Evolutionary conservation across 2,113 vertebrate genomes (phyloP), one percentile per base, ranked within the genome.

Genomic region (Miniopterus natalensis): DNA sequence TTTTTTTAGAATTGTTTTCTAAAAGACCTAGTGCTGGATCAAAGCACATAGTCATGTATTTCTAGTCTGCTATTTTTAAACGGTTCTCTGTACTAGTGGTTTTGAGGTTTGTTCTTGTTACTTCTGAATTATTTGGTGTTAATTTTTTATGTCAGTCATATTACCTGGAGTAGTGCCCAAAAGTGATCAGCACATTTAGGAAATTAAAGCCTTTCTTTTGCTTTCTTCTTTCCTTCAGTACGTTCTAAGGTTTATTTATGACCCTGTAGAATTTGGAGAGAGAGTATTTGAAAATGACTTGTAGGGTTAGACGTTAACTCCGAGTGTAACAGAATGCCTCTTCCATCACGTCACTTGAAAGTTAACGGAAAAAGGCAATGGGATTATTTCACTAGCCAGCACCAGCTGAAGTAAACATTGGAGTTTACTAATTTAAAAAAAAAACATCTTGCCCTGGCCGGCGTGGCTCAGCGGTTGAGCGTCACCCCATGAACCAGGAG

Each of bases 31-130:
- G 74, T 51, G 11, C 70, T 83, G 40, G 53, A 49, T 88, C 77
- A 90, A 49, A 95, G 81, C 83, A 4, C 66, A 73, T 80, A 97
- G 45, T 93, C 75, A 66, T 96, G 31, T 92, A 85, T 70, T 95
- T 94, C 94, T 79, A 95, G 59, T 70, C 31, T 95, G 93, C 94
- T 92, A 75, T 98, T 70, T 97, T 96, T 94, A 83, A 63, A 75
- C 79, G 29, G 40, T 73, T 95, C 81, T 78, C 71, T 92, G 63
- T 68, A 18, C 71, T 73, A 49, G 47, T 21, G 68, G 10, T 83
- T 96, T 88, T 90, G 66, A 85, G 40, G 90, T 88, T 73, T 89
- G 51, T 84, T 87, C 80, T 68, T 93, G 25, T 81, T 96, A 57
- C 31, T 79, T 90, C 78, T 92, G 77, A 95, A 91, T 97, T 92